Base-by-base conservation (phyloP, 2,888 invertebrate genomes). In the Apotomis betuletana region DNA sequence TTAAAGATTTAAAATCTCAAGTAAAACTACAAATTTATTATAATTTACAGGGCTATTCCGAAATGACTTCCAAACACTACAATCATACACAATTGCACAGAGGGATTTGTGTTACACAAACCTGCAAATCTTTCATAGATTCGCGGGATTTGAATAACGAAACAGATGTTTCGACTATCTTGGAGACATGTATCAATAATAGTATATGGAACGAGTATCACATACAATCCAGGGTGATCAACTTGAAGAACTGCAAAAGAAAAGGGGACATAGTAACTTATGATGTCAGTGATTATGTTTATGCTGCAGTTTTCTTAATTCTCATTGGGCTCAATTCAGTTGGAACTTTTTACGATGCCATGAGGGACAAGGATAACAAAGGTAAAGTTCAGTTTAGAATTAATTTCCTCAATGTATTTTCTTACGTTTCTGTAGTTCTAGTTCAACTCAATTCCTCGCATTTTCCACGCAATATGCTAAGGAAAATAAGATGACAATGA, bases 161-260 rank as follows among this genome's bases (percentile, higher is more conserved):
- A 8, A 13, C 10, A 3, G 68, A 73, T 49, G 58, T 65, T 9
- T 49, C 15, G 5, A 6, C 44, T 5, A 57, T 46, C 36, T 36
- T 75, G 9, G 67, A 74, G 15, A 69, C 59, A 1, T 76, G 75
- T 69, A 60, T 74, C 4, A 76, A 76, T 52, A 63, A 65, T 5
- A 64, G 73, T 12, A 46, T 75, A 3, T 74, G 74, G 74, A 61
- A 60, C 9, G 64, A 67, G 9, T 69, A 73, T 38, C 12, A 57
- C 10, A n/a, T 75, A 46, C 57, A 75, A 12, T 60, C 64, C 3
- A 62, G 9, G n/a, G 10, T 67, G 5, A 38, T 46, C 36, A 57
- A 68, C 2, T 10, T 49, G 49, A 49, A 49, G 10, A 10, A 0
- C 6, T 49, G 49, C 9, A 64, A 70, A 15, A 75, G 59, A 1